These are phyloP conservation scores for Pomatostomus ruficeps DNA, from an alignment of 2,113 vertebrate genomes.

Conservation along the genomic window DNA sequence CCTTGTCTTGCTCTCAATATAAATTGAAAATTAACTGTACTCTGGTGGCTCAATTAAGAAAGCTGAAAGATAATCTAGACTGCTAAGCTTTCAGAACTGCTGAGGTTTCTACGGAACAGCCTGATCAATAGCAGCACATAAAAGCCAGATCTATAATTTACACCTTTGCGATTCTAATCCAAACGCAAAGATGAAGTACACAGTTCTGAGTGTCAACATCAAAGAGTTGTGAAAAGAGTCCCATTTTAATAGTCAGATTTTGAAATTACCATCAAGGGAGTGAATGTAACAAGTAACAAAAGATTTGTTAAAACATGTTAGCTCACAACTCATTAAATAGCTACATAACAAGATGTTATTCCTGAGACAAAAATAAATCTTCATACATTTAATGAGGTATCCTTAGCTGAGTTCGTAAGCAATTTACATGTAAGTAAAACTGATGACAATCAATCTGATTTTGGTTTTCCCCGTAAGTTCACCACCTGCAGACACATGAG, in stretches of 20 bases:
- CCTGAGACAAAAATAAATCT: not conserved
- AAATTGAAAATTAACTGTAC: slow-evolving; percentile 62
- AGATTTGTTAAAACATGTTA: slow-evolving; percentile 48
- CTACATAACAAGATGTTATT: not conserved
- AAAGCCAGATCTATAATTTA: slow-evolving; percentile 61
- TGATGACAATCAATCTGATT: not conserved
- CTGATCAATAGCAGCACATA: slow-evolving; percentile 62
- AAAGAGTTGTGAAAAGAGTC: not conserved
- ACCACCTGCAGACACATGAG: not conserved
- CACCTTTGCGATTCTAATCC: slow-evolving; percentile 13
- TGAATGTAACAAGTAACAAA: not conserved
- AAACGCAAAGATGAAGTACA: slow-evolving; percentile 47
- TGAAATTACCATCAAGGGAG: slow-evolving; percentile 34
- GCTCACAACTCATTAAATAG: slow-evolving; percentile 33
- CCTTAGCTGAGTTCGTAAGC: not conserved
- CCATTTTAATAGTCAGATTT: slow-evolving; percentile 50
- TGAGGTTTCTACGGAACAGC: not conserved
- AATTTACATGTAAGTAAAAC: not conserved
- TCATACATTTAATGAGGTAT: not conserved
- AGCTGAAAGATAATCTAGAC: slow-evolving; percentile 26
- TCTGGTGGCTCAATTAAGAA: slow-evolving; percentile 57
- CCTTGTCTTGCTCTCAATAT: slow-evolving; percentile 9
- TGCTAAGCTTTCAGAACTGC: not conserved
- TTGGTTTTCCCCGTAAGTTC: not conserved
- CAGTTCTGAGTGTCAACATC: slow-evolving; percentile 22